Base-by-base conservation (phyloP, 2,113 vertebrate genomes). In the Syrrhaptes paradoxus region DNA sequence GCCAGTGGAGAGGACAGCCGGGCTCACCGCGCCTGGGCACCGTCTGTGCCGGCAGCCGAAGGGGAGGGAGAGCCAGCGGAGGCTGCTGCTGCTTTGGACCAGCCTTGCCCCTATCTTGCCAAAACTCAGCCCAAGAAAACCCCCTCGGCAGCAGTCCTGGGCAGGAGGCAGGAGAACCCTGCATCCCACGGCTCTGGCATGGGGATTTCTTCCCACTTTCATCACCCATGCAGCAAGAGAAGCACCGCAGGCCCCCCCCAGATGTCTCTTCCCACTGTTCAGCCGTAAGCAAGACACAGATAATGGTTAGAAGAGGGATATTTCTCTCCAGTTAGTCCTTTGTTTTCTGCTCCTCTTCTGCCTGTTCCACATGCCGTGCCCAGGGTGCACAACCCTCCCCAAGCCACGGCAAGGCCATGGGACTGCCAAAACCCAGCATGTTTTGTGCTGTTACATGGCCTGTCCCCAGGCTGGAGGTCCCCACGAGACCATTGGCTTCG, bases 101-200 rank as follows among this genome's bases (percentile, higher is more conserved):
- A 46, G 32, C 46, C 26, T 54, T 59, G 25, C 24, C 49, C 32
- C 3, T 28, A 24, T 36, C 43, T 41, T 29, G 38, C 46, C 66
- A 79, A 58, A 85, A 52, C 26, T 58, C 24, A 41, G 15, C 51
- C 51, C 41, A 45, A 52, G 36, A 38, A 66, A 82, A 14, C 11
- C 17, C 9, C 9, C 19, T 87, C 51, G 1, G 0, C 2, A 1
- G 45, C 57, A 65, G 57, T 31, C 25, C 34, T 20, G 20, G 2
- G 26, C 29, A 65, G 43, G 28, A 91, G 13, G 8, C 26, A 54
- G 74, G 34, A 77, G 10, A 80, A 13, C 12, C 25, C 52, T 5
- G 3, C 17, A 34, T 62, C 68, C 43, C 31, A n/a, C 1, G 1
- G 49, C 54, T 68, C 70, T 2, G 8, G 25, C 45, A 43, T 2